Conservation (phyloP, 2,113 vertebrate genomes). For the Nothoprocta pentlandii region DNA sequence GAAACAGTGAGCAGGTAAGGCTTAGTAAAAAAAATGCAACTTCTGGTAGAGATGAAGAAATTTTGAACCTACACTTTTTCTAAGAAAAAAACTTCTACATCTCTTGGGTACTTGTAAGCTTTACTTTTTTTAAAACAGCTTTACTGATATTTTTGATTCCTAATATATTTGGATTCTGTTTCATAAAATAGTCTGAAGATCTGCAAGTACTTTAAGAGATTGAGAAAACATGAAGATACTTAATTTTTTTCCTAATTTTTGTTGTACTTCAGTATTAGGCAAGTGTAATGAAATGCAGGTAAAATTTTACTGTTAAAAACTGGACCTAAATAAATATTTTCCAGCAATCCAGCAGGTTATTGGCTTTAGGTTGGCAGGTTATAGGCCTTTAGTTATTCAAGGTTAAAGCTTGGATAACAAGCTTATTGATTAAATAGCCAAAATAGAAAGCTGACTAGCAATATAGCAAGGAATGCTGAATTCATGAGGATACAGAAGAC, state of each 20-base stretch:
- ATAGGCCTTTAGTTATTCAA: not conserved
- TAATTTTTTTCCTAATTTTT: accelerated
- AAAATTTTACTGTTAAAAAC: not conserved
- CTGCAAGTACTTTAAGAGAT: not conserved
- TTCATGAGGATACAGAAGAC: not conserved
- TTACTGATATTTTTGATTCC: not conserved
- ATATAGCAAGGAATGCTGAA: not conserved
- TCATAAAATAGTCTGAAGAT: not conserved
- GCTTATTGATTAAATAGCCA: not conserved
- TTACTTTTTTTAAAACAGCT: not conserved
- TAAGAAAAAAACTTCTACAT: not conserved
- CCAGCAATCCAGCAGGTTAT: not conserved
- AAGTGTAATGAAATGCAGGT: not conserved
- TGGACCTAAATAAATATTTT: not conserved
- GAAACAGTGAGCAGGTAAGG: not conserved
- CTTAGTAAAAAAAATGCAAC: not conserved
- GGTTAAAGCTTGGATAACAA: not conserved
- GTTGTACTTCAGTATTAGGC: not conserved
- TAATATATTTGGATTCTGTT: not conserved
- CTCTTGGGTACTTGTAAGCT: not conserved
- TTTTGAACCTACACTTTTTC: not conserved
- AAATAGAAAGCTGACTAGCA: not conserved
- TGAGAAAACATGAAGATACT: not conserved
- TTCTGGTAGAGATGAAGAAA: not conserved
- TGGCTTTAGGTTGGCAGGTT: too few relatives aligned